Evolutionary conservation across 2,888 invertebrate genomes (phyloP), one percentile per base, ranked within the genome.

Genomic region (Caenorhabditis angaria): DNA sequence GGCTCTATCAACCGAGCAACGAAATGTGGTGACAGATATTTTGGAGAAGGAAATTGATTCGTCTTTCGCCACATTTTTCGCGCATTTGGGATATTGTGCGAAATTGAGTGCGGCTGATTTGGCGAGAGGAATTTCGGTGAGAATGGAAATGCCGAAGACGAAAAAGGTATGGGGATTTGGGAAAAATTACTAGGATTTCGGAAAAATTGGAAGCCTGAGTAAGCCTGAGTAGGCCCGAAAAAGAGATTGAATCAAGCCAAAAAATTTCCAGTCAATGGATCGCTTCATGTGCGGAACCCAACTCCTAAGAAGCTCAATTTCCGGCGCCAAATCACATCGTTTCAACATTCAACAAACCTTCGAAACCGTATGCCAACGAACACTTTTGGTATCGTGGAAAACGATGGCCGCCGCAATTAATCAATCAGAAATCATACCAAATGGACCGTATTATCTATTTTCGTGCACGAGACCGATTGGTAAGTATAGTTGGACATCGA

Each of bases 51-150:
- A 80, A 35, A 76, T 85, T 70, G 72, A 74, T 12, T 63, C 64
- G 47, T 56, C 71, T 4, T 86, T 85, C 59, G 82, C 73, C 56
- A 75, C 85, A 2, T 86, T 85, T 68, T 78, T 75, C 67, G 78
- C 80, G 4, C 80, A 84, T 58, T 72, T 81, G 50, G 85, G 83
- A 24, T 85, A 78, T 66, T 68, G 55, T 54, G 72, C 67, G 10
- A 67, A 65, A 48, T 72, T 83, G 59, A 83, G 66, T 57, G 82
- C 86, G 12, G 71, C 70, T 48, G 86, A 86, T 65, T 77, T 84
- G 35, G 84, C 85, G 1, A 48, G 84, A 35, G 77, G 78, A 6
- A 64, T 82, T 12, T 70, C 78, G 10, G 27, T 69, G 4, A 47
- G 61, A 56, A 29, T 75, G n/a, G 75, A 75, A 51, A 66, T 69